Evolutionary conservation across 2,797 vertebrate genomes (phyloP).

Genomic region (Eulemur rubriventer): DNA sequence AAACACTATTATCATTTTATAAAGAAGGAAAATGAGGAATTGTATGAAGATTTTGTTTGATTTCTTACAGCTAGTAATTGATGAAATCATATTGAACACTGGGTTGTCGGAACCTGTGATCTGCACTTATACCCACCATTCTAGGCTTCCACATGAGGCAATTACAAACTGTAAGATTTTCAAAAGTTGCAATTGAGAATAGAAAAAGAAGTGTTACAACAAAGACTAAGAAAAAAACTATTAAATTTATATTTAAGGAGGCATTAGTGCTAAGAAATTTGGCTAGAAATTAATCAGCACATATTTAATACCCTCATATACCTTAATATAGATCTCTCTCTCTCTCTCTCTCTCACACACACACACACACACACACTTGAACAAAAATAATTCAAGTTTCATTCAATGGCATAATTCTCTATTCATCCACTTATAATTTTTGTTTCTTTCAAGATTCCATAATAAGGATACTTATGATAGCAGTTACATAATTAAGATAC

Average conservation of each 20-base stretch:
- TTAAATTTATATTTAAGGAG: background rate
- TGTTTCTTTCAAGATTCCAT: background rate
- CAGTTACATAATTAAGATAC: constrained; percentile 25
- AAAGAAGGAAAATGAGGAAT: background rate
- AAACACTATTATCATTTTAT: background rate
- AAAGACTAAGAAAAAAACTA: background rate
- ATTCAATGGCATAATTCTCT: background rate
- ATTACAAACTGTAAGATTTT: background rate
- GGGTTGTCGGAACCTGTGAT: background rate
- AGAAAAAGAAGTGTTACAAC: background rate
- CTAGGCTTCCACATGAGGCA: background rate
- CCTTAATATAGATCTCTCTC: background rate
- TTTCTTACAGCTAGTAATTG: background rate
- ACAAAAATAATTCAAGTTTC: background rate
- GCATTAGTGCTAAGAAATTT: background rate
- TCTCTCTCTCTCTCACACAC: background rate
- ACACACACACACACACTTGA: background rate
- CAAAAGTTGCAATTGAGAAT: background rate
- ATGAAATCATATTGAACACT: background rate
- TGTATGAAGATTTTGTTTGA: background rate
- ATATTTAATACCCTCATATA: background rate
- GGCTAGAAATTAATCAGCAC: background rate
- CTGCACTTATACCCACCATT: background rate
- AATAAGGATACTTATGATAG: background rate
- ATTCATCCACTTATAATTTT: background rate